Conservation (phyloP, 2,797 vertebrate genomes). For the Megalops cyprinoides region DNA sequence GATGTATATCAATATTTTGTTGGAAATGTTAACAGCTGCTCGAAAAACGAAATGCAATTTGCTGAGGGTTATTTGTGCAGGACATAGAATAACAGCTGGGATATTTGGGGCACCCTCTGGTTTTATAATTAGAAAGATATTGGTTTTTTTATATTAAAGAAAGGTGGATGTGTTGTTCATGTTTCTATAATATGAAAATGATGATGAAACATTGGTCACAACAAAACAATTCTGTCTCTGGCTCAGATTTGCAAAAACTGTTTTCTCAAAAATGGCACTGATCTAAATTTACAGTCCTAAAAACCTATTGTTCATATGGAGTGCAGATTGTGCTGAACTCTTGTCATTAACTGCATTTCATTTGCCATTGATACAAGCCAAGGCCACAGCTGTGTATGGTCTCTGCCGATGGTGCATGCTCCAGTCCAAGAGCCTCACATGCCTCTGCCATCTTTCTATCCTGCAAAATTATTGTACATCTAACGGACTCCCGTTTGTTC, state of each 20-base stretch:
- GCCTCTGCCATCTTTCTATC: background rate
- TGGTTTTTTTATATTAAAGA: constrained; percentile 50
- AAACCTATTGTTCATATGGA: background rate
- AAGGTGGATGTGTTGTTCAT: too few species aligned
- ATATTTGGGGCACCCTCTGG: constrained; percentile 47
- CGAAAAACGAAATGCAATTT: constrained; percentile 56
- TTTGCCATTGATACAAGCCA: background rate
- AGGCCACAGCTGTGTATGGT: background rate
- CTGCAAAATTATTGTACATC: background rate
- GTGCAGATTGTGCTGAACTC: constrained; percentile 4
- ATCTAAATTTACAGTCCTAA: background rate
- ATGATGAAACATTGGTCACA: background rate
- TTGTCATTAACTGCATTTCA: background rate
- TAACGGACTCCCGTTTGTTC: background rate
- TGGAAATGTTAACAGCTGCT: constrained; percentile 57
- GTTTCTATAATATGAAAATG: background rate
- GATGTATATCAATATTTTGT: constrained; percentile 42
- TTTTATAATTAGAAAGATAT: constrained; percentile 65
- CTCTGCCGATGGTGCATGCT: too few species aligned
- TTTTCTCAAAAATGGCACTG: background rate
- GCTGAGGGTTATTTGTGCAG: constrained; percentile 59
- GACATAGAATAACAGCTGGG: constrained; percentile 60
- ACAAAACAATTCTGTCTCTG: background rate
- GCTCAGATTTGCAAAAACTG: background rate
- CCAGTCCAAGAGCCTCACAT: background rate